These are phyloP conservation scores for Macrosiphum euphorbiae DNA, from an alignment of 2,888 invertebrate species.

Conservation along the genomic window DNA sequence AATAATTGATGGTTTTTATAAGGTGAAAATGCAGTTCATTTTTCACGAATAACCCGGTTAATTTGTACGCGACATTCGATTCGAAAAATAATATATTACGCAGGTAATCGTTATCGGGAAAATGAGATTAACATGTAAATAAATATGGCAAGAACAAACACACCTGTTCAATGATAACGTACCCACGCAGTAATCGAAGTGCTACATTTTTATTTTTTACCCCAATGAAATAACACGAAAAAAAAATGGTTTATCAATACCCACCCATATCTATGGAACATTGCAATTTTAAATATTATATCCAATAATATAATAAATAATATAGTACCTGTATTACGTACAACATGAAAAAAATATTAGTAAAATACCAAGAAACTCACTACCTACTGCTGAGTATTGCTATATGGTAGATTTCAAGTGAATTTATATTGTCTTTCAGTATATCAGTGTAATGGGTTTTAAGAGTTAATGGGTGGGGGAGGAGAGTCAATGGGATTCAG, in stretches of 20 bases:
- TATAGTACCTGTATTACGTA: neutral
- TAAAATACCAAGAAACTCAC: too few species aligned
- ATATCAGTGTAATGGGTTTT: neutral
- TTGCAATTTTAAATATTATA: neutral
- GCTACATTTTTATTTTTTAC: neutral
- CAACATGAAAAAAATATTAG: neutral
- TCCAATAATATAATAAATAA: too few species aligned
- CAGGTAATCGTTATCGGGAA: neutral
- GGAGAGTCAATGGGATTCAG: too few species aligned
- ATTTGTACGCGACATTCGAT: neutral
- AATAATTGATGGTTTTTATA: neutral
- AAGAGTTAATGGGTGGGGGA: neutral
- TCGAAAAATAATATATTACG: neutral
- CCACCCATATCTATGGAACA: neutral
- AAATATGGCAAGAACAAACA: neutral
- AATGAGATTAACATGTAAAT: neutral
- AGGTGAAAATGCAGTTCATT: neutral
- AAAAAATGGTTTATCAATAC: neutral
- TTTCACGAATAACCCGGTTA: neutral
- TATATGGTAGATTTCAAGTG: neutral
- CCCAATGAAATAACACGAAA: neutral
- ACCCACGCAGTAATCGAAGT: neutral
- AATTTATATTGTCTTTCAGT: neutral
- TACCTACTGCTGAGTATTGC: too few species aligned
- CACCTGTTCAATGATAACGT: neutral